Evolutionary conservation across 2,888 invertebrate genomes (phyloP).

Genomic region (Cheiracanthium punctorium): DNA sequence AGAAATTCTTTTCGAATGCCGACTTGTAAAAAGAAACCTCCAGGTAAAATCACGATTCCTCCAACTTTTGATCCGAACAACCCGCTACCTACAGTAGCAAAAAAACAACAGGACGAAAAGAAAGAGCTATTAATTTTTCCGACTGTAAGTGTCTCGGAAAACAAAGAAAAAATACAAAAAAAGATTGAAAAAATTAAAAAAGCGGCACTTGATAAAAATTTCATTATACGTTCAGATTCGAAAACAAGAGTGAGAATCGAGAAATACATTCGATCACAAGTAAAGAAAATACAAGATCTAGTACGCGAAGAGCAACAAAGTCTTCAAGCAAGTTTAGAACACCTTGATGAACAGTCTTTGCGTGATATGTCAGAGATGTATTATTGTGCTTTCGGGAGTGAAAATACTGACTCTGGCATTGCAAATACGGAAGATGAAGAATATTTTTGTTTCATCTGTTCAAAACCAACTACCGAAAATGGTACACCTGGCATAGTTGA

Average conservation of each 20-base stretch:
- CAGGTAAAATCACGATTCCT: slow-evolving; percentile 57
- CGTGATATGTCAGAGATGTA: slow-evolving; percentile 15
- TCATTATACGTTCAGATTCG: slow-evolving; percentile 42
- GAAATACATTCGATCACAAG: slow-evolving; percentile 49
- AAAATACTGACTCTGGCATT: neutral
- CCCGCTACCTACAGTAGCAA: neutral
- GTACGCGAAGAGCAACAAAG: slow-evolving; percentile 39
- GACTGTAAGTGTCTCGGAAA: slow-evolving; percentile 57
- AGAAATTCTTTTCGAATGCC: slow-evolving; percentile 6
- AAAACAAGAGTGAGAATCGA: slow-evolving; percentile 46
- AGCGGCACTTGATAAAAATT: slow-evolving; percentile 45
- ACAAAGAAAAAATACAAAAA: slow-evolving; percentile 58
- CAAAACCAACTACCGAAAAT: neutral
- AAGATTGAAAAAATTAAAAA: slow-evolving; percentile 61
- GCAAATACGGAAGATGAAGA: neutral
- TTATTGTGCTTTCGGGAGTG: slow-evolving; percentile 15
- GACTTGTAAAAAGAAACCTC: slow-evolving; percentile 24
- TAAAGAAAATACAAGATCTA: slow-evolving; percentile 52
- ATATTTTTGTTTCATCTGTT: neutral
- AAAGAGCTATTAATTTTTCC: slow-evolving; percentile 40
- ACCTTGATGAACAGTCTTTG: slow-evolving; percentile 4
- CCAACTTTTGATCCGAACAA: slow-evolving; percentile 43
- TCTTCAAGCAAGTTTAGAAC: slow-evolving; percentile 16
- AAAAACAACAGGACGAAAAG: slow-evolving; percentile 9
- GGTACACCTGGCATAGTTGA: neutral